Evolutionary conservation across 2,888 invertebrate genomes (phyloP).

Genomic region (Lepidocyrtinus sp.): DNA sequence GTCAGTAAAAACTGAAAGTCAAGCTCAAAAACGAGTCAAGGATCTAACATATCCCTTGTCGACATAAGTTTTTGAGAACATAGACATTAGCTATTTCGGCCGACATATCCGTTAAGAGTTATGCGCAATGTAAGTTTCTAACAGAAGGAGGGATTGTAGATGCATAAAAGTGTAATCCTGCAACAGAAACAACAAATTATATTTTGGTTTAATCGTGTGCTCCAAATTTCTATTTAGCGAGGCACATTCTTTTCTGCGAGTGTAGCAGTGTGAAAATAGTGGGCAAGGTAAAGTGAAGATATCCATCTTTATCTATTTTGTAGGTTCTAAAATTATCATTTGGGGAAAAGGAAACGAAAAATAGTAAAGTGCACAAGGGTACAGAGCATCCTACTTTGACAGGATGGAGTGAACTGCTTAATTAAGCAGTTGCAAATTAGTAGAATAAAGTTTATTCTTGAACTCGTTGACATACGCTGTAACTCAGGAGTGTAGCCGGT

Average conservation of each 20-base stretch:
- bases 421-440: not conserved
- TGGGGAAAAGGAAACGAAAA: not conserved
- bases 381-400: not conserved
- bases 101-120: not conserved
- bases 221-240: too few species aligned
- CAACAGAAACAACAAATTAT: too few species aligned
- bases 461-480: constrained; percentile 30
- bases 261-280: not conserved
- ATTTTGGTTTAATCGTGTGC: not conserved
- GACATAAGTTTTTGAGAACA: too few species aligned
- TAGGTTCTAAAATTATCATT: not conserved
- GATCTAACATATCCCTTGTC: too few species aligned
- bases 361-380: not conserved
- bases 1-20: too few species aligned
- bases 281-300: not conserved
- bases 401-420: constrained; percentile 11
- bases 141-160: not conserved
- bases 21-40: too few species aligned
- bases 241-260: too few species aligned
- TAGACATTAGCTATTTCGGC: too few species aligned
- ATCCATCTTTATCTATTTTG: not conserved
- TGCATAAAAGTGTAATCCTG: not conserved
- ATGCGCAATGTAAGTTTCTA: not conserved
- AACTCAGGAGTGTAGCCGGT: not conserved
- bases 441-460: not conserved